Evolutionary conservation across 2,888 invertebrate genomes (phyloP).

Genomic region (Ceratothoa steindachneri): DNA sequence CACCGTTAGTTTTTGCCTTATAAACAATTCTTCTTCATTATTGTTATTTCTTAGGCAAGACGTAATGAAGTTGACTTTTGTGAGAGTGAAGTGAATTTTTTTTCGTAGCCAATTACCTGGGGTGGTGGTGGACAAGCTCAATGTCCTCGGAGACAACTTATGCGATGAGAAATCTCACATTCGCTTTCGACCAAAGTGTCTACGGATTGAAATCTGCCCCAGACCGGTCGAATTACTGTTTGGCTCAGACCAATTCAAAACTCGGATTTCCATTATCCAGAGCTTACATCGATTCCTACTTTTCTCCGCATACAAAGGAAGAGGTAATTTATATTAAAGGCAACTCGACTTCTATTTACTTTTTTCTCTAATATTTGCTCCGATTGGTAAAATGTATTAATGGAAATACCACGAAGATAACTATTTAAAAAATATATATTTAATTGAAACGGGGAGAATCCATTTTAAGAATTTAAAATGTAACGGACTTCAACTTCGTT

Average conservation of each 20-base stretch:
- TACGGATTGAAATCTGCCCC: neutral
- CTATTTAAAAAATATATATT: no score
- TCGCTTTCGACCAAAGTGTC: constrained; percentile 18
- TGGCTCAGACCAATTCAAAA: constrained; percentile 14
- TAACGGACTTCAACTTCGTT: no score
- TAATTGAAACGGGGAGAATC: no score
- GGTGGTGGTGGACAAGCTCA: constrained; percentile 37
- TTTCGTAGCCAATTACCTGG: constrained; percentile 32
- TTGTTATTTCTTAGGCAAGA: no score
- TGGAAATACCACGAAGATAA: no score
- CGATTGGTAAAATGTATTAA: no score
- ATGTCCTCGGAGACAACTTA: constrained; percentile 31
- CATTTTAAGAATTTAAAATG: no score
- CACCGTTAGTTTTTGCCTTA: no score
- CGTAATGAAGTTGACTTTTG: no score
- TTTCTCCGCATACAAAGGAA: constrained; percentile 23
- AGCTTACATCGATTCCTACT: constrained; percentile 34
- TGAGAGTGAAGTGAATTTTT: neutral
- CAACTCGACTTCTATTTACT: neutral
- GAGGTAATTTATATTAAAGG: constrained; percentile 23
- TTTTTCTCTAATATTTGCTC: no score
- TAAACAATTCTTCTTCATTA: no score
- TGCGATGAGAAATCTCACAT: constrained; percentile 27
- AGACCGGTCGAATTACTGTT: constrained; percentile 20
- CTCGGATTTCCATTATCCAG: constrained; percentile 37